Conservation (phyloP, 2,888 invertebrate species). For the Polylopha cassiicola region DNA sequence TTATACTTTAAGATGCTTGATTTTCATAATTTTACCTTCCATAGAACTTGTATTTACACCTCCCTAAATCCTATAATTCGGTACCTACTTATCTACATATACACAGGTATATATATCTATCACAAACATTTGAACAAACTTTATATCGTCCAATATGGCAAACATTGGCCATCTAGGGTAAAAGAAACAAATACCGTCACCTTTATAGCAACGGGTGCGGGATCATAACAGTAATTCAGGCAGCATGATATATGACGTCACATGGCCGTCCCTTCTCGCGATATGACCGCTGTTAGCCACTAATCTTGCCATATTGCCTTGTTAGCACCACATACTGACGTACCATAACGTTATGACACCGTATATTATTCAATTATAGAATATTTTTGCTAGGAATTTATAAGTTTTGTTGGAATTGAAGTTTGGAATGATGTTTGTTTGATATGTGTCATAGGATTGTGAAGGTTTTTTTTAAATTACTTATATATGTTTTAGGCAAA, state of each 20-base stretch:
- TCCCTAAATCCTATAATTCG: no score
- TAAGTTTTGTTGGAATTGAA: slow-evolving; percentile 6
- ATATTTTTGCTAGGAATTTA: slow-evolving; percentile 25
- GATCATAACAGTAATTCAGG: slow-evolving; percentile 61
- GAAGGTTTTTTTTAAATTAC: no score
- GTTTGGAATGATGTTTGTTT: neutral
- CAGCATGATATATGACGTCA: slow-evolving; percentile 54
- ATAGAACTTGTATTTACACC: no score
- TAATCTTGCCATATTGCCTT: slow-evolving; percentile 63
- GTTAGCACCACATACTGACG: slow-evolving; percentile 48
- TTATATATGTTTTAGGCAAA: no score
- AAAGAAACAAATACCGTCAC: slow-evolving; percentile 36
- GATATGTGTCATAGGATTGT: no score
- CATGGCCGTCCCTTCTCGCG: slow-evolving; percentile 28
- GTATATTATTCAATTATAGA: slow-evolving; percentile 40
- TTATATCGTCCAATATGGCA: slow-evolving; percentile 4
- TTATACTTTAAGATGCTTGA: no score
- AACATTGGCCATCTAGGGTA: slow-evolving; percentile 27
- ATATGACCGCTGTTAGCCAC: slow-evolving; percentile 41
- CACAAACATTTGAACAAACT: slow-evolving; percentile 2
- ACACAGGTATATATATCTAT: no score
- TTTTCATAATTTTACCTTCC: no score
- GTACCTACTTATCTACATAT: no score
- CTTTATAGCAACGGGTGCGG: slow-evolving; percentile 41
- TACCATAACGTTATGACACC: slow-evolving; percentile 28